Evolutionary conservation across 2,113 vertebrate genomes (phyloP).

Genomic region (Cololabis saira): DNA sequence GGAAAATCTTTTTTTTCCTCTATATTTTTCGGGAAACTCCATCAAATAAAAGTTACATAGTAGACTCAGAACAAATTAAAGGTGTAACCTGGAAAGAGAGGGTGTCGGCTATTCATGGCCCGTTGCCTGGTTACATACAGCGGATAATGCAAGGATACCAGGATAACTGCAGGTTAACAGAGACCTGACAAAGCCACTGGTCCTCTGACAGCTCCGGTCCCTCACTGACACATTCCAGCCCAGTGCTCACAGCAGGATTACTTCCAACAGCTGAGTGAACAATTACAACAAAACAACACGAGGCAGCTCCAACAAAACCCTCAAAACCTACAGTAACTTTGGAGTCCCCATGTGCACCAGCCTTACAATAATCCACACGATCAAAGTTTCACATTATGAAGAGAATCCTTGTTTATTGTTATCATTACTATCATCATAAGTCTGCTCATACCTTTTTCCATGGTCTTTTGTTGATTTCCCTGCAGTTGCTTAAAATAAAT

Average conservation of each 20-base stretch:
- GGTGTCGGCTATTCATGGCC: no score
- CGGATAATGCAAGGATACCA: not conserved
- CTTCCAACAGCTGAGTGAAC: constrained; percentile 41
- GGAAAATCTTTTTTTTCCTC: no score
- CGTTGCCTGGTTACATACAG: not conserved
- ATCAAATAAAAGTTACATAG: no score
- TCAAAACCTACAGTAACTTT: not conserved
- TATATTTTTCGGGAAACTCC: no score
- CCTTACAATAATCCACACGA: not conserved
- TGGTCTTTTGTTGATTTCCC: constrained; percentile 33
- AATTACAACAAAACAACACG: constrained; percentile 35
- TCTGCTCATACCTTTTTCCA: constrained; percentile 74
- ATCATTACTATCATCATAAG: no score
- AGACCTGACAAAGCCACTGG: not conserved
- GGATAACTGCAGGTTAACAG: not conserved
- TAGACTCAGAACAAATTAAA: no score
- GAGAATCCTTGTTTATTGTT: not conserved
- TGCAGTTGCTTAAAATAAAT: not conserved
- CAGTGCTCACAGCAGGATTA: constrained; percentile 44
- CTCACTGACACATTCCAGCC: constrained; percentile 44
- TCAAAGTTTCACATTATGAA: not conserved
- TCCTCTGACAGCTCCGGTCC: constrained; percentile 16
- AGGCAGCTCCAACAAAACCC: constrained; percentile 14
- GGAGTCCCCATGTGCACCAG: constrained; percentile 6
- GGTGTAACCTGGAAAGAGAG: no score